Evolutionary conservation across 2,888 invertebrate genomes (phyloP).

Genomic region (Lucinisca nassula): DNA sequence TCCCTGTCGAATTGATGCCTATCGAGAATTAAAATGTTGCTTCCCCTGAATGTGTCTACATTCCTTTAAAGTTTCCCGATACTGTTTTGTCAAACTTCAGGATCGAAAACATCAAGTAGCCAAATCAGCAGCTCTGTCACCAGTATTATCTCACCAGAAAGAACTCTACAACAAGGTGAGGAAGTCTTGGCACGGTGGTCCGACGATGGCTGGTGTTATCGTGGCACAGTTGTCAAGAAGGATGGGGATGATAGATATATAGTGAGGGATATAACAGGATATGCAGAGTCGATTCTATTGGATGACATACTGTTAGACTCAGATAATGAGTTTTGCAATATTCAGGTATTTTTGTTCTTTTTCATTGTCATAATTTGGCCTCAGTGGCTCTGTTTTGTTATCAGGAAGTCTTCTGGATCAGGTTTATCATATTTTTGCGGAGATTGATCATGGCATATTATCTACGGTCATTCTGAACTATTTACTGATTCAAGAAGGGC

Average conservation of each 20-base stretch:
- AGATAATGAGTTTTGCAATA: constrained; percentile 76
- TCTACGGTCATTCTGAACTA: too few relatives aligned
- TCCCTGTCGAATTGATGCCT: too few relatives aligned
- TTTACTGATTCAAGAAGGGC: too few relatives aligned
- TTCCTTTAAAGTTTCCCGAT: too few relatives aligned
- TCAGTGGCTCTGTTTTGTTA: too few relatives aligned
- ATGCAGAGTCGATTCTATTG: constrained; percentile 81
- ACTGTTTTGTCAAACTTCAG: neutral
- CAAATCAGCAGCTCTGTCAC: neutral
- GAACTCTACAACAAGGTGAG: constrained; percentile 41
- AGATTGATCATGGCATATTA: too few relatives aligned
- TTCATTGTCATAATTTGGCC: too few relatives aligned
- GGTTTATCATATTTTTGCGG: too few relatives aligned
- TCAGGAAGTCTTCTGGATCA: too few relatives aligned
- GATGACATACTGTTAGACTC: constrained; percentile 85
- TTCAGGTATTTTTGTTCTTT: too few relatives aligned
- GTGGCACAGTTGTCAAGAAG: constrained; percentile 75
- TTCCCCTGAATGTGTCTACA: too few relatives aligned
- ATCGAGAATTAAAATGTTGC: too few relatives aligned
- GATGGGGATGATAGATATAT: constrained; percentile 75
- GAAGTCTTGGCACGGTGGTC: constrained; percentile 86
- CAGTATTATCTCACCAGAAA: neutral
- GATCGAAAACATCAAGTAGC: neutral
- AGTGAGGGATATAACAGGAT: constrained; percentile 83
- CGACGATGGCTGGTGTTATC: constrained; percentile 88